A percentile compares a stretch with the other conserved stretches of the same genome.
phyloP scores from a whole-genome alignment of 1,140 invertebrate genomes.

The Drosophila paulistorum region DNA sequence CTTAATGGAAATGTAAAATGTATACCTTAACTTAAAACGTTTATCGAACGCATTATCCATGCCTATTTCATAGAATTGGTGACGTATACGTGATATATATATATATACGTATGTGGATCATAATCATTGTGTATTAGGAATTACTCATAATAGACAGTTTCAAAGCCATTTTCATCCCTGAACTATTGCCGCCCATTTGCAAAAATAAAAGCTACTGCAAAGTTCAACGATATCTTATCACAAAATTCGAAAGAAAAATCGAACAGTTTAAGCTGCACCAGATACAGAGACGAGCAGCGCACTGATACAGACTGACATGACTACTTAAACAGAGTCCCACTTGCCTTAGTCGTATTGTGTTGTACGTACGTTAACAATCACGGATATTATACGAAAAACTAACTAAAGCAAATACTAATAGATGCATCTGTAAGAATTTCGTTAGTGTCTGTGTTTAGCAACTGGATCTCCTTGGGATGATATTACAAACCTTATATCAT shows the following conservation, averaged over 20 bases:
- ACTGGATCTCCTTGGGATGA: constrained; percentile 10
- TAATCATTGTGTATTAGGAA: not conserved
- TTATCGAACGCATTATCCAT: constrained; percentile 15
- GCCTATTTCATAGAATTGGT: not conserved
- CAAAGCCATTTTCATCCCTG: constrained; percentile 5
- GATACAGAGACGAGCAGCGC: constrained; percentile 9
- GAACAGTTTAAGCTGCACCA: constrained; percentile 77
- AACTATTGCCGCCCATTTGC: constrained; percentile 48
- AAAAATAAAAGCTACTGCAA: constrained; percentile 28
- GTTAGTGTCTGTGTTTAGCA: not conserved
- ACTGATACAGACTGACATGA: constrained; percentile 39
- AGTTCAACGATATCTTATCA: constrained; percentile 64
- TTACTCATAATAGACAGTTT: not conserved
- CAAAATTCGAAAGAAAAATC: constrained; percentile 28
- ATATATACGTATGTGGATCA: not conserved
- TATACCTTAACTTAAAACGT: not conserved
- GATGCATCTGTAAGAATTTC: not conserved
- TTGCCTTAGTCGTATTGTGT: constrained; percentile 57
- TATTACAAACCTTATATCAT: constrained; percentile 3
- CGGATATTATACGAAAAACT: constrained; percentile 40
- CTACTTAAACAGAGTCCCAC: constrained; percentile 23
- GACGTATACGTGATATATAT: constrained; percentile 6
- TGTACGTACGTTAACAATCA: constrained; percentile 41
- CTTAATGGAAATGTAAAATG: not conserved
- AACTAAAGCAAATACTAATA: not conserved